Evolutionary conservation across 2,113 vertebrate genomes (phyloP).

Genomic region (Gymnorhina tibicen): DNA sequence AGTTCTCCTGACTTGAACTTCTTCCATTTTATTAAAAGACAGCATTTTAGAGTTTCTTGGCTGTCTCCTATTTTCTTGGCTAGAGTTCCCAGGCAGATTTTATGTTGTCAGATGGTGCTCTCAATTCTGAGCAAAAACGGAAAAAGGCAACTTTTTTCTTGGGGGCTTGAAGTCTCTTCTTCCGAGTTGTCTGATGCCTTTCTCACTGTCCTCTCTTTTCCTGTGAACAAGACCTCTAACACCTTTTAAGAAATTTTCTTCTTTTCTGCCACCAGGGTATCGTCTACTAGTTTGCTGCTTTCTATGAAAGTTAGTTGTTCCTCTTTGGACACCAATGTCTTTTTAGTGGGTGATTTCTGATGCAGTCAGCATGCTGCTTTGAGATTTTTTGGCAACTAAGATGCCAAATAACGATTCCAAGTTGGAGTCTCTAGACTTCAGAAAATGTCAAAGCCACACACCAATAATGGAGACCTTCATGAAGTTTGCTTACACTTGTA

Average conservation of each 20-base stretch:
- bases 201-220: background rate
- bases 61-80: conserved; percentile 10
- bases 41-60: conserved; percentile 5
- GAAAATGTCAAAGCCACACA: conserved; percentile 9
- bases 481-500: background rate
- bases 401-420: background rate
- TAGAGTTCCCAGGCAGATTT: background rate
- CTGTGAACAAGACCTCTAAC: background rate
- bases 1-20: background rate
- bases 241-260: background rate
- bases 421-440: background rate
- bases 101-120: background rate
- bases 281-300: background rate
- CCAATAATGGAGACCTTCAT: conserved; percentile 9
- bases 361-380: background rate
- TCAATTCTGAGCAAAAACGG: background rate
- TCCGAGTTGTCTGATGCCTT: background rate
- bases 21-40: background rate
- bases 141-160: background rate
- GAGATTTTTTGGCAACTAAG: conserved; percentile 2
- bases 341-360: background rate
- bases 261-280: background rate
- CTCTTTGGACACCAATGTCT: background rate
- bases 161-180: background rate
- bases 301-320: background rate